A percentile compares a stretch with the other conserved stretches of the same genome.
Conservation (phyloP, 2,888 invertebrate species). For the Rotaria sp. region DNA sequence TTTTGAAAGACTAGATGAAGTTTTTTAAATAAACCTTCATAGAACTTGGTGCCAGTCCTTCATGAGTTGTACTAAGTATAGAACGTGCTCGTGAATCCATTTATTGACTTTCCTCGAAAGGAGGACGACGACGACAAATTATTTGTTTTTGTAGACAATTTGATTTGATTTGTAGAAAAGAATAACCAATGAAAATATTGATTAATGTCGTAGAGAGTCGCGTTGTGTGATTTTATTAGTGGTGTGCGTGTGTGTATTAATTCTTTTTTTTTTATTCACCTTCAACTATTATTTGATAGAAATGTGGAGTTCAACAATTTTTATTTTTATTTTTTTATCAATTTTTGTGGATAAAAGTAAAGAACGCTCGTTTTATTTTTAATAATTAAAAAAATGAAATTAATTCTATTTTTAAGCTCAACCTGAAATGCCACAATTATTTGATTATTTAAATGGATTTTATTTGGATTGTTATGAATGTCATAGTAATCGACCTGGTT, state of each 20-base stretch:
- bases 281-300: not conserved
- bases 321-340: not conserved
- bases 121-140: not conserved
- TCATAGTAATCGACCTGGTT: slow-evolving; percentile 40
- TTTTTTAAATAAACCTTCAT: not conserved
- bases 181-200: not conserved
- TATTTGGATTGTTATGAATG: slow-evolving; percentile 40
- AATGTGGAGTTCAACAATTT: not conserved
- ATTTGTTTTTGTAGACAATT: not conserved
- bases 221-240: not conserved
- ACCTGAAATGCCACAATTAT: slow-evolving; percentile 38
- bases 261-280: not conserved
- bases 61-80: not conserved
- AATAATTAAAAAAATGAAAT: not conserved
- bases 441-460: slow-evolving; percentile 39
- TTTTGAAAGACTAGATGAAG: not conserved
- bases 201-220: not conserved
- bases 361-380: not conserved
- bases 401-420: not conserved
- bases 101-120: not conserved
- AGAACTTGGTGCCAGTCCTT: not conserved
- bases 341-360: not conserved
- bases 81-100: not conserved
- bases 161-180: not conserved
- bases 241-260: too few relatives aligned